phyloP scores from a whole-genome alignment of 2,888 invertebrate species.

The Cataglyphis albicans region DNA sequence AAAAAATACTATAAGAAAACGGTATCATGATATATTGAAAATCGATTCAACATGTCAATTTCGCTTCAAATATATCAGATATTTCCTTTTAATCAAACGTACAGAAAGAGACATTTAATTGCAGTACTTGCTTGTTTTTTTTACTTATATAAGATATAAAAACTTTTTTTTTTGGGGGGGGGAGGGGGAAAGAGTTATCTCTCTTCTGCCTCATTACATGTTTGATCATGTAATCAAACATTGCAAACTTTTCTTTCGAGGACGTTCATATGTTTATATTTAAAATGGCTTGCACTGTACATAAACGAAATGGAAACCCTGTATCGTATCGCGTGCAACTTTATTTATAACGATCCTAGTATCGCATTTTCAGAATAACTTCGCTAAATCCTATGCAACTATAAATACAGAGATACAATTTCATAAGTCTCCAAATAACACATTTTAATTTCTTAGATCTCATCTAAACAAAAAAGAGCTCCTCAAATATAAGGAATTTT shows the following conservation, averaged over 20 bases:
- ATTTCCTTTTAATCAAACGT: background rate
- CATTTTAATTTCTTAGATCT: background rate
- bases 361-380: conserved; percentile 58
- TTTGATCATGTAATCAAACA: background rate
- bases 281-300: background rate
- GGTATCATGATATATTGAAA: background rate
- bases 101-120: background rate
- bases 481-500: no score
- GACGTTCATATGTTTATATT: background rate
- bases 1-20: background rate
- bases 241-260: background rate
- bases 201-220: background rate
- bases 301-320: conserved; percentile 20
- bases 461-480: background rate
- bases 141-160: background rate
- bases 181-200: background rate
- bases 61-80: background rate
- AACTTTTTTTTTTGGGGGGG: background rate
- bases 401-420: conserved; percentile 66
- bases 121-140: background rate
- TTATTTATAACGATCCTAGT: conserved; percentile 63
- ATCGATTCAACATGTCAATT: background rate
- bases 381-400: conserved; percentile 66
- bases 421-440: conserved; percentile 14
- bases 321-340: conserved; percentile 63